phyloP scores from a whole-genome alignment of 2,797 vertebrate genomes.

The Melanogrammus aeglefinus region DNA sequence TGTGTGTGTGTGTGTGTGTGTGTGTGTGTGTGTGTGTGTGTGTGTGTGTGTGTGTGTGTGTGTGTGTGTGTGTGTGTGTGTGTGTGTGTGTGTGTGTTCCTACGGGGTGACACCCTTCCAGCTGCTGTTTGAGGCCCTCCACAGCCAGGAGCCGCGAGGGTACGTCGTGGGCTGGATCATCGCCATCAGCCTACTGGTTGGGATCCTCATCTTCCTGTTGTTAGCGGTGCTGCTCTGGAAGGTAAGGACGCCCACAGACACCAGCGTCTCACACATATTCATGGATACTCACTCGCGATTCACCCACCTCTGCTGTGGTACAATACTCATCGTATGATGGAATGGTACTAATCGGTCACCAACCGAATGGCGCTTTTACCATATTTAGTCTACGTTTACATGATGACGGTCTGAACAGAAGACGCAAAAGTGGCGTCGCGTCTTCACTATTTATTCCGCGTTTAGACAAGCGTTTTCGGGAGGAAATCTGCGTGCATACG shows the following conservation, averaged over 20 bases:
- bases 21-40: not conserved
- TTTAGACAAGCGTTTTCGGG: too few relatives aligned
- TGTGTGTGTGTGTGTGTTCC: not conserved
- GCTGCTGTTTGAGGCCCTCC: conserved; percentile 98
- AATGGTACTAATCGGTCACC: not conserved
- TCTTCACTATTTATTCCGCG: too few relatives aligned
- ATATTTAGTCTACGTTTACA: not conserved
- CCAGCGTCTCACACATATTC: not conserved
- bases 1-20: not conserved
- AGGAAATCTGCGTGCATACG: too few relatives aligned
- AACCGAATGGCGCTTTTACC: not conserved
- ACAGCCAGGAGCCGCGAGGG: conserved; percentile 94
- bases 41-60: not conserved
- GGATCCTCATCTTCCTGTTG: conserved; percentile 97
- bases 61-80: not conserved
- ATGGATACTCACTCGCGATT: not conserved
- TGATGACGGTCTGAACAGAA: too few relatives aligned
- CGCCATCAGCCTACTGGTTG: conserved; percentile 96
- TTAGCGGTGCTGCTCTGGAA: conserved; percentile 98
- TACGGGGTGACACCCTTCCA: conserved; percentile 64
- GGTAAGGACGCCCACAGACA: conserved; percentile 73
- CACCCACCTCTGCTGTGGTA: not conserved
- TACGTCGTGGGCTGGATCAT: conserved; percentile 99
- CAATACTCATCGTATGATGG: not conserved
- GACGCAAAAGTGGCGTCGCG: too few relatives aligned